Percentiles rank a stretch among this genome's conserved stretches.
phyloP scores from a whole-genome alignment of 2,113 vertebrate species.

The Zosterops hypoxanthus region DNA sequence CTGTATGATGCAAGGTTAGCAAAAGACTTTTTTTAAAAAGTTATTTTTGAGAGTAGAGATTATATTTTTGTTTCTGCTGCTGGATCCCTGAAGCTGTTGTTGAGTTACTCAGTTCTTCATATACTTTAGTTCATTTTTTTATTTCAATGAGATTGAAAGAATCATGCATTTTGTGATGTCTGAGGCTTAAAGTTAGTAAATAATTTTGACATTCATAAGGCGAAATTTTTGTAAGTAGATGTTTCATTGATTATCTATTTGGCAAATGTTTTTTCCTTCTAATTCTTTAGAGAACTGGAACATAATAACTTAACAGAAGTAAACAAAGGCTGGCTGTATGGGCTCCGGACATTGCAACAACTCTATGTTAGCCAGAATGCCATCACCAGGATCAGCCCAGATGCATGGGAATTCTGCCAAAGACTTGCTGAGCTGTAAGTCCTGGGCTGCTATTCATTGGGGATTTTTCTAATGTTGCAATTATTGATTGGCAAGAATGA shows the following conservation, averaged over 20 bases:
- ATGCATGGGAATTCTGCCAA: constrained; percentile 98
- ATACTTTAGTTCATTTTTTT: background rate
- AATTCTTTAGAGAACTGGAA: constrained; percentile 87
- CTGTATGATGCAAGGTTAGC: no score
- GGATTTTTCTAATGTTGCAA: background rate
- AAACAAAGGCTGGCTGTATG: constrained; percentile 97
- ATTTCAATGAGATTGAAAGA: background rate
- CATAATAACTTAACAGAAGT: constrained; percentile 97
- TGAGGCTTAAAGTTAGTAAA: background rate
- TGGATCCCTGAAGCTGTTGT: background rate
- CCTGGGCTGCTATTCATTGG: background rate
- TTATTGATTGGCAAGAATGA: background rate
- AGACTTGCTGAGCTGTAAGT: constrained; percentile 95
- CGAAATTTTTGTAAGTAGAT: background rate
- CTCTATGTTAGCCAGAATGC: constrained; percentile 91
- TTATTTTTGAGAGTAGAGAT: background rate
- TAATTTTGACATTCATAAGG: background rate
- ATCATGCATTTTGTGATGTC: background rate
- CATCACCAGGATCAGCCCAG: constrained; percentile 88
- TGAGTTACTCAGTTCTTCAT: background rate
- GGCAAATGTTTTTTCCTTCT: constrained; percentile 29
- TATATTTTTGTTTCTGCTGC: background rate
- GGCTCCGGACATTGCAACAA: constrained; percentile 88
- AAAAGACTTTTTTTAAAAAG: background rate
- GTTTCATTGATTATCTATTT: background rate